phyloP scores from a whole-genome alignment of 2,888 invertebrate genomes.

The Asteroscopus sphinx region DNA sequence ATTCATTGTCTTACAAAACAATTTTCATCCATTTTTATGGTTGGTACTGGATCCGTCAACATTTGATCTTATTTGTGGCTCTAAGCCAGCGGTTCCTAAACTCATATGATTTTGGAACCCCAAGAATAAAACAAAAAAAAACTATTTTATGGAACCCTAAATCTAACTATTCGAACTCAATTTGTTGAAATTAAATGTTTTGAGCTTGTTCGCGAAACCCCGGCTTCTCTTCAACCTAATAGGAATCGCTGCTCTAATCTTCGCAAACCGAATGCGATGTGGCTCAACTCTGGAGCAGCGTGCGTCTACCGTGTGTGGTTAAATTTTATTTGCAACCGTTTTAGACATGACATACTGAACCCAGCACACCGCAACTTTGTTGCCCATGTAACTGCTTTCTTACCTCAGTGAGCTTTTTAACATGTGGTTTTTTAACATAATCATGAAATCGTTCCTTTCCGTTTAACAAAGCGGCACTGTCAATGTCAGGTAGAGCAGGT shows the following conservation, averaged over 20 bases:
- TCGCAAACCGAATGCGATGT: background rate
- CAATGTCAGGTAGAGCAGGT: background rate
- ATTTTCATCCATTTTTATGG: conserved; percentile 15
- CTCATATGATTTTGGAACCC: too few relatives aligned
- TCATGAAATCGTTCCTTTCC: too few relatives aligned
- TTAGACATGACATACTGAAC: conserved; percentile 41
- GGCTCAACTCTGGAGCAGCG: conserved; percentile 2
- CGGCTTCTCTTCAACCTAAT: too few relatives aligned
- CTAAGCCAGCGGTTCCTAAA: too few relatives aligned
- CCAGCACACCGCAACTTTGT: conserved; percentile 18
- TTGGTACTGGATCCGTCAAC: conserved; percentile 13
- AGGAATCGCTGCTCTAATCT: background rate
- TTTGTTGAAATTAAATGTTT: too few relatives aligned
- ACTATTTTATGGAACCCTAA: too few relatives aligned
- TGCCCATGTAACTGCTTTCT: conserved; percentile 34
- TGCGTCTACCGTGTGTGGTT: conserved; percentile 9
- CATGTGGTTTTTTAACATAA: too few relatives aligned
- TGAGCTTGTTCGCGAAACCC: too few relatives aligned
- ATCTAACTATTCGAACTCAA: too few relatives aligned
- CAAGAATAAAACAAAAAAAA: too few relatives aligned
- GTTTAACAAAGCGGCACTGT: background rate
- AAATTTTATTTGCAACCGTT: conserved; percentile 45
- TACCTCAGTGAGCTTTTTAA: conserved; percentile 22
- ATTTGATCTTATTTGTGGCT: conserved; percentile 10
- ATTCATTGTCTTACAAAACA: conserved; percentile 27